phyloP scores from a whole-genome alignment of 2,888 invertebrate genomes.

The Phrixothrix hirtus region DNA sequence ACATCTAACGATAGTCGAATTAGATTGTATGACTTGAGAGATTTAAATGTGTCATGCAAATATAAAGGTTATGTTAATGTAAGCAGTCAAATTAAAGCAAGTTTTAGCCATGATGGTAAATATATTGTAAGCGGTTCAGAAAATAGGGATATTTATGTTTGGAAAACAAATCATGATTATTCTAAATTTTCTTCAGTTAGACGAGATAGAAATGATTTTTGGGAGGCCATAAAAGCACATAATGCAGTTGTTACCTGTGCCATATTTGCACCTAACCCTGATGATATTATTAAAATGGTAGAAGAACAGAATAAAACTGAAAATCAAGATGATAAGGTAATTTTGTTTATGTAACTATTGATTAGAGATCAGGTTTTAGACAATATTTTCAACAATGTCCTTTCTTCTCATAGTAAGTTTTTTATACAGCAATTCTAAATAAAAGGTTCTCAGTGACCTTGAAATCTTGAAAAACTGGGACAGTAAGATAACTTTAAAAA shows the following conservation, averaged over 20 bases:
- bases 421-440: too few species aligned
- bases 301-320: constrained; percentile 59
- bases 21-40: constrained; percentile 91
- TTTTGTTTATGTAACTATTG: neutral
- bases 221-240: constrained; percentile 96
- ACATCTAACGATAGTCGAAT: constrained; percentile 98
- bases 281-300: constrained; percentile 79
- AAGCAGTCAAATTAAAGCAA: constrained; percentile 96
- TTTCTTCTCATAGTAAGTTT: too few species aligned
- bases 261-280: constrained; percentile 96
- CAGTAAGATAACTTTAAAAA: too few species aligned
- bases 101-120: constrained; percentile 96
- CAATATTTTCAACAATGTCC: too few species aligned
- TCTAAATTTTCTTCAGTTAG: constrained; percentile 90
- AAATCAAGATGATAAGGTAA: constrained; percentile 52
- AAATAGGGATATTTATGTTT: constrained; percentile 96
- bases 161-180: constrained; percentile 97
- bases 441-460: too few species aligned
- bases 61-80: constrained; percentile 77
- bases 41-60: constrained; percentile 77
- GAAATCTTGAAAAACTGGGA: too few species aligned
- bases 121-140: constrained; percentile 97
- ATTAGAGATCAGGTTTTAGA: too few species aligned
- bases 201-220: constrained; percentile 94
- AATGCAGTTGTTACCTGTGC: constrained; percentile 96